Percentiles rank a stretch among this genome's conserved stretches.
Conservation (phyloP, 2,888 invertebrate species). For the Gerris lacustris region DNA sequence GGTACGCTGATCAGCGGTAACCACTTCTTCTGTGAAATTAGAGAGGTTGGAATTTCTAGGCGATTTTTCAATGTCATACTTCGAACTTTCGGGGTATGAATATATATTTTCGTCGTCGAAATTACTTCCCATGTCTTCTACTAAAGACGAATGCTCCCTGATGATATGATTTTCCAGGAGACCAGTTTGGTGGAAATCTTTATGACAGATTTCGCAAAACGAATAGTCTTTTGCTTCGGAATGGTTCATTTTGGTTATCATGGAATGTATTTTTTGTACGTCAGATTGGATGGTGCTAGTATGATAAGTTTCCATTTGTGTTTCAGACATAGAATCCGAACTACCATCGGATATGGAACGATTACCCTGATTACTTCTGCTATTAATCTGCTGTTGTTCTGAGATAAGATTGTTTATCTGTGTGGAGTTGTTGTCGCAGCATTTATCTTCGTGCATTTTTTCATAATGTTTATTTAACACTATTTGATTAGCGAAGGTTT, state of each 20-base stretch:
- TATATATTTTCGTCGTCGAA: constrained; percentile 26
- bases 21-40: background rate
- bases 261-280: constrained; percentile 26
- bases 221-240: constrained; percentile 23
- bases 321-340: constrained; percentile 11
- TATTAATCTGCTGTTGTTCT: background rate
- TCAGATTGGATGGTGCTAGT: constrained; percentile 16
- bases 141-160: constrained; percentile 26
- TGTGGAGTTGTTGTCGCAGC: background rate
- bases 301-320: constrained; percentile 10
- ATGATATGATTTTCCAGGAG: constrained; percentile 29
- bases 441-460: constrained; percentile 20
- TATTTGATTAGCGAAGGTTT: constrained; percentile 24
- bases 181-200: constrained; percentile 26
- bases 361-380: background rate
- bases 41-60: background rate
- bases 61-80: background rate
- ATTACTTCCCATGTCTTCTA: constrained; percentile 28
- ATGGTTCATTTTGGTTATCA: constrained; percentile 27
- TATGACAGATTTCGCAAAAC: constrained; percentile 28
- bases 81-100: background rate
- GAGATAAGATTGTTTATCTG: background rate
- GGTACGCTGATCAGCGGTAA: background rate
- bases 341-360: constrained; percentile 6
- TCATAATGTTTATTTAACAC: constrained; percentile 26